These are phyloP conservation scores for Bombyx mori DNA, from an alignment of 1,140 invertebrate genomes.

Conservation along the genomic window DNA sequence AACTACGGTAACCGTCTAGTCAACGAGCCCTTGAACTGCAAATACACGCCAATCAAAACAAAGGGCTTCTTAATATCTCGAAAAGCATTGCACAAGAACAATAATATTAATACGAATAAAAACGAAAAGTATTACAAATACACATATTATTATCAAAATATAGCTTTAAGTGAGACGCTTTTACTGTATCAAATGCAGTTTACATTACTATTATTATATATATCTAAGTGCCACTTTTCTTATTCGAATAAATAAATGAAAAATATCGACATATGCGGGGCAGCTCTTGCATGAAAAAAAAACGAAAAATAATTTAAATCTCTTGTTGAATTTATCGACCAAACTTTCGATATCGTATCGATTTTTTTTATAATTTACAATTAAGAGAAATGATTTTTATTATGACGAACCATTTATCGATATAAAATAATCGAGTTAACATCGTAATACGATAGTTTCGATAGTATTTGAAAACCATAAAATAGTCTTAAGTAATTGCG, in stretches of 20 bases:
- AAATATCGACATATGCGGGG: background rate
- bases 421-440: background rate
- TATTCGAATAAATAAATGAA: background rate
- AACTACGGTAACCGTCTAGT: constrained; percentile 27
- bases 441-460: no score
- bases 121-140: constrained; percentile 55
- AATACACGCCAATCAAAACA: constrained; percentile 11
- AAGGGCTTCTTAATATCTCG: constrained; percentile 12
- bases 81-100: constrained; percentile 45
- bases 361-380: constrained; percentile 1
- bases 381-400: constrained; percentile 3
- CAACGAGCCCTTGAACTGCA: constrained; percentile 33
- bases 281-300: background rate
- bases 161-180: constrained; percentile 59
- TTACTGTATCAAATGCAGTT: constrained; percentile 60
- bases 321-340: background rate
- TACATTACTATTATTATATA: constrained; percentile 12
- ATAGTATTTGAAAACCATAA: no score
- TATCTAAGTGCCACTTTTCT: constrained; percentile 39
- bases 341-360: background rate
- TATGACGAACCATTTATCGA: constrained; percentile 6
- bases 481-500: no score
- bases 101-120: constrained; percentile 9
- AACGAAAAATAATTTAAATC: background rate
- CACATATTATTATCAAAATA: constrained; percentile 59